Evolutionary conservation across 2,113 vertebrate genomes (phyloP).

Genomic region (Phylloscopus trochilus): DNA sequence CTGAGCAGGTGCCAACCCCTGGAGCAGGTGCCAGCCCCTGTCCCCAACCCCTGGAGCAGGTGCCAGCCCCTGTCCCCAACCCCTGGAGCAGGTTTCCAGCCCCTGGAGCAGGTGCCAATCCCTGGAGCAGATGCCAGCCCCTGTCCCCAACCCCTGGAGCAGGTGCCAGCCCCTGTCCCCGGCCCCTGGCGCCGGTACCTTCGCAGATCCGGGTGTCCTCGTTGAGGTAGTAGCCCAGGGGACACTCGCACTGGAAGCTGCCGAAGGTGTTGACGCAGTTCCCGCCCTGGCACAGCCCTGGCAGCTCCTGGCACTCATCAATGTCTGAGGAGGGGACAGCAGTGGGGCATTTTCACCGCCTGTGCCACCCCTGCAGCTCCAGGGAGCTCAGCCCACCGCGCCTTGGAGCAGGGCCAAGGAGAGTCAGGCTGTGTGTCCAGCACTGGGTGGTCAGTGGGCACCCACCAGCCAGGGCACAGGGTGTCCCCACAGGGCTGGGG

Average conservation of each 20-base stretch:
- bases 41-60: neutral
- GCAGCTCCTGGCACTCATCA: slow-evolving; percentile 91
- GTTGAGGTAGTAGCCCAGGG: slow-evolving; percentile 86
- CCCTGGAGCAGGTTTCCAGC: too few relatives aligned
- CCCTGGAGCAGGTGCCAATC: neutral
- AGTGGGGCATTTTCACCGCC: neutral
- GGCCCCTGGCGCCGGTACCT: slow-evolving; percentile 62
- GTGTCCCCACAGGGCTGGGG: neutral
- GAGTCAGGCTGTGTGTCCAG: rapidly evolving
- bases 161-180: neutral
- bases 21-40: neutral
- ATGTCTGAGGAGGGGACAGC: slow-evolving; percentile 77
- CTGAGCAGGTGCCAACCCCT: too few relatives aligned
- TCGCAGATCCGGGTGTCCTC: slow-evolving; percentile 88
- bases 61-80: neutral
- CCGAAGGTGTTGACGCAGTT: slow-evolving; percentile 92
- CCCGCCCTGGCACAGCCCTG: slow-evolving; percentile 89
- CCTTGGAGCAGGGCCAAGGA: rapidly evolving
- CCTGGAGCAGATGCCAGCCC: neutral
- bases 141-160: neutral
- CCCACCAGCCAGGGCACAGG: neutral
- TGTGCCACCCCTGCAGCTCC: neutral
- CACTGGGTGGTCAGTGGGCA: rapidly evolving
- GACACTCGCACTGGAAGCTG: slow-evolving; percentile 94
- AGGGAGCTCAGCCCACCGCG: rapidly evolving